Percentiles rank a stretch among this genome's conserved stretches.
Evolutionary conservation across 2,797 vertebrate species (phyloP).

Genomic region (Leuciscus waleckii): DNA sequence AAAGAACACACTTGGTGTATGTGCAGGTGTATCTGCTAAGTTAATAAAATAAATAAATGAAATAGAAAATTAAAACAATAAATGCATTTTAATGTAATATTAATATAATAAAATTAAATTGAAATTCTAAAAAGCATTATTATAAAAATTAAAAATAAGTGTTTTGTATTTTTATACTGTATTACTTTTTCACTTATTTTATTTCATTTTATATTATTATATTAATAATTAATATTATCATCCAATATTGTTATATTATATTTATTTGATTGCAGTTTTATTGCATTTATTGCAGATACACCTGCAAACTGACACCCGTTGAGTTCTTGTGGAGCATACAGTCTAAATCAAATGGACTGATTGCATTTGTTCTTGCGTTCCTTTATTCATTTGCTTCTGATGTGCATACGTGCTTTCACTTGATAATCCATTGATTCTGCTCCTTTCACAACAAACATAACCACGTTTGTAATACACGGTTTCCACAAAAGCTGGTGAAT

Average conservation of each 20-base stretch:
- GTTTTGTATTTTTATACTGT: not conserved
- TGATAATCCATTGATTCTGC: constrained; percentile 14
- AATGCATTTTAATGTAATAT: not conserved
- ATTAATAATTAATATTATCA: not conserved
- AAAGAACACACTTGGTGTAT: not conserved
- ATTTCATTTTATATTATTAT: not conserved
- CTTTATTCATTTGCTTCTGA: constrained; percentile 25
- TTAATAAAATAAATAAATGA: not conserved
- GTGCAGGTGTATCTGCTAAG: not conserved
- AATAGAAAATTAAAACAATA: not conserved
- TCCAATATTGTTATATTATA: not conserved
- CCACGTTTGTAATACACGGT: not conserved
- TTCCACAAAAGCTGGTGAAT: constrained; percentile 21
- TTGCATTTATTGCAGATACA: not conserved
- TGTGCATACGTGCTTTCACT: constrained; percentile 9
- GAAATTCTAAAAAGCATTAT: no score
- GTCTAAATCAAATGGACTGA: not conserved
- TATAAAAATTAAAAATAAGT: no score
- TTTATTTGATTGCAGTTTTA: not conserved
- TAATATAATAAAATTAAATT: no score
- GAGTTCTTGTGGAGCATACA: not conserved
- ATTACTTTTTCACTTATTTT: not conserved
- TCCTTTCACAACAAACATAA: constrained; percentile 15
- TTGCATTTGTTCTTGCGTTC: not conserved
- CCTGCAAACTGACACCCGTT: not conserved